These are phyloP conservation scores for Platysternon megacephalum DNA, from an alignment of 2,113 vertebrate species.

Conservation along the genomic window DNA sequence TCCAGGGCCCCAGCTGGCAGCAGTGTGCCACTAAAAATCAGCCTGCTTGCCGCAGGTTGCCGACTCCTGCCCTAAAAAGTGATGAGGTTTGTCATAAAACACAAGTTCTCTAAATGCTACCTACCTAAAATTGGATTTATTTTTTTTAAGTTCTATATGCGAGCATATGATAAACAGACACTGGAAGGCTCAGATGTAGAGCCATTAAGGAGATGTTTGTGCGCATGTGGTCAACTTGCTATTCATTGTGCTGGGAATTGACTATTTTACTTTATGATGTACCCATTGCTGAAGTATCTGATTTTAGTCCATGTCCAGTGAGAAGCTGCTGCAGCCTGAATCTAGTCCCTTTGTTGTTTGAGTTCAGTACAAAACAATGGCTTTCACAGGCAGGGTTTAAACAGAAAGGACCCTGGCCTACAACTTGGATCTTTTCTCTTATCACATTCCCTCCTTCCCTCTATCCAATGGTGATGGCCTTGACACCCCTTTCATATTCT, in stretches of 20 bases:
- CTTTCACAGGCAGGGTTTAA: conserved; percentile 22
- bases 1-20: no score
- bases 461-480: conserved; percentile 2
- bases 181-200: neutral
- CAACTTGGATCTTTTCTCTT: conserved; percentile 23
- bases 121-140: neutral
- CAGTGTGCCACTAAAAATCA: no score
- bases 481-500: conserved; percentile 24
- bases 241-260: neutral
- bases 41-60: no score
- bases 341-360: neutral
- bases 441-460: conserved; percentile 37
- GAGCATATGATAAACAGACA: neutral
- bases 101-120: neutral
- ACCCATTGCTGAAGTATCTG: neutral
- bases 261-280: neutral
- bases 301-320: neutral
- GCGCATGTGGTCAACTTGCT: neutral
- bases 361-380: conserved; percentile 32
- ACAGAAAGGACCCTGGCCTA: conserved; percentile 3
- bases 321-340: neutral
- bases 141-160: neutral
- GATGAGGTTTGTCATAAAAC: neutral
- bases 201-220: neutral
- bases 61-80: neutral